Evolutionary conservation across 2,888 invertebrate genomes (phyloP), one percentile per base, ranked within the genome.

Genomic region (Philaethria dido): DNA sequence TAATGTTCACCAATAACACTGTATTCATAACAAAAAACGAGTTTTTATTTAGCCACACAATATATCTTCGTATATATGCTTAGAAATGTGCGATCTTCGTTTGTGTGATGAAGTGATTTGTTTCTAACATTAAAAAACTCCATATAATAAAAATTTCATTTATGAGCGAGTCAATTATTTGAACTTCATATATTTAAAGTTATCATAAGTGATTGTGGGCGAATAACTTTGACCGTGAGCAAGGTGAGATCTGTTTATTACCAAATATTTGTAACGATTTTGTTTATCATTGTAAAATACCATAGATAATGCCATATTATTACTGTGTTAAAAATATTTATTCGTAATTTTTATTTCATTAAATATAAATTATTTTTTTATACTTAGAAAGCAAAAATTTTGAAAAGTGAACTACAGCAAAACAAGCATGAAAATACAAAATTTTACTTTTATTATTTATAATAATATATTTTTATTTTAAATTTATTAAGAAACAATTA

Each of bases 211-310:
- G 75, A 71, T 72, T 75, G 88, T 86, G 82, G 83, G 84, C 80
- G 80, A 78, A 79, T 80, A 52, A 83, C 82, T 81, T 85, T 87
- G 88, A 86, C 87, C 84, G 80, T 79, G 78, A 77, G 71, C 85
- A 88, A 89, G 89, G 89, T 89, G 85, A 88, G 77, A 73, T 80
- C 74, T 69, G 57, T 63, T 54, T 50, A 3, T 25, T 9, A 39
- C 75, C 20, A 13, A 55, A 45, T 50, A 25, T 50, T 50, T 22
- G 22, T 22, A 25, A n/a, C 48, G n/a, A 3, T 50, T 8, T 16
- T 33, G 16, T 29, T 50, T 50, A 25, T 25, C n/a, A 48, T 5
- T 9, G 4, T 29, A 16, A 44, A 44, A 14, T 4, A 16, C 4
- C 5, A 11, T 52, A 11, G 16, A 16, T 29, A 29, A 48, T 48